A percentile compares a stretch with the other conserved stretches of the same genome.
Conservation (phyloP, 2,888 invertebrate genomes). For the Eupithecia subumbrata region DNA sequence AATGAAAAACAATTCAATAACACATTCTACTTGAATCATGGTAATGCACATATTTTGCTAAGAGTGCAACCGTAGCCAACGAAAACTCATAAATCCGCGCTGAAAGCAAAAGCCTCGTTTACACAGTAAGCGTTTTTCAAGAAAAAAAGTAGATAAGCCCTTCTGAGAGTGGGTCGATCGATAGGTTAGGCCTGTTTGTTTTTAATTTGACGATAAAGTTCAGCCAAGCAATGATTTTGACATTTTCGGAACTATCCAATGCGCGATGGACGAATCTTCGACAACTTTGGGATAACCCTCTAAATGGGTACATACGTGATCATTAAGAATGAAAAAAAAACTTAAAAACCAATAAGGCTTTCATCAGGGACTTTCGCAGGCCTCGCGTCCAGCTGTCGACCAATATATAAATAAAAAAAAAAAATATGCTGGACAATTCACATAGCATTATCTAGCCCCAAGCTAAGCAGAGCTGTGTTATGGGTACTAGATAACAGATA, state of each 20-base stretch:
- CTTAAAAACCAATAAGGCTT: too few relatives aligned
- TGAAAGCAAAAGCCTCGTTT: slow-evolving; percentile 29
- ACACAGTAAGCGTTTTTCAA: slow-evolving; percentile 14
- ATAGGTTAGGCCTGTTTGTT: neutral
- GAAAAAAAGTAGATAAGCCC: neutral
- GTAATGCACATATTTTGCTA: slow-evolving; percentile 34
- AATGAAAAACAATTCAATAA: slow-evolving; percentile 17
- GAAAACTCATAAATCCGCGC: slow-evolving; percentile 46
- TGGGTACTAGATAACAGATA: too few relatives aligned
- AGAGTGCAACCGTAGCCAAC: slow-evolving; percentile 32
- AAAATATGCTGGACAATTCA: too few relatives aligned
- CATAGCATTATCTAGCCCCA: too few relatives aligned
- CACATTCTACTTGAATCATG: slow-evolving; percentile 14
- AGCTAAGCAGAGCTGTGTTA: too few relatives aligned
- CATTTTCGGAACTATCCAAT: neutral
- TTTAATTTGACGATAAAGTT: neutral
- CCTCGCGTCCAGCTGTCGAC: too few relatives aligned
- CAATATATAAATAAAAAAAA: too few relatives aligned
- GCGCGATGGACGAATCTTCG: neutral
- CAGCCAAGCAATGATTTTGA: neutral
- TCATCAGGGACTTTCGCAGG: too few relatives aligned
- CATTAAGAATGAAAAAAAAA: neutral
- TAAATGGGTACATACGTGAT: neutral
- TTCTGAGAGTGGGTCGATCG: neutral
- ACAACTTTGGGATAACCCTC: neutral